phyloP scores from a whole-genome alignment of 2,113 vertebrate species.

The Symphodus melops region DNA sequence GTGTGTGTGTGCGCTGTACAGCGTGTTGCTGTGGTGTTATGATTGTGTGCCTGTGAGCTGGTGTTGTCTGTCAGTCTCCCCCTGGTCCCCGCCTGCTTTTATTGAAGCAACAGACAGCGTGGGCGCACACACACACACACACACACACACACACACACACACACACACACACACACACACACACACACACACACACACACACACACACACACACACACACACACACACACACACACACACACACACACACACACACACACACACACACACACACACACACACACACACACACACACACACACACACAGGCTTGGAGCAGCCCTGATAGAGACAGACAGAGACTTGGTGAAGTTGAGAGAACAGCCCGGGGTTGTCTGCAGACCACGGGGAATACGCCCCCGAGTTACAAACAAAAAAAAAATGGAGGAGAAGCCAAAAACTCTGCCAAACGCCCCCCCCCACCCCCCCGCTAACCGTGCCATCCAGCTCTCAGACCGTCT shows the following conservation, averaged over 20 bases:
- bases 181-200: conserved; percentile 30
- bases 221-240: conserved; percentile 37
- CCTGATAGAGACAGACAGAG: conserved; percentile 72
- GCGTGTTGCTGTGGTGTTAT: conserved; percentile 59
- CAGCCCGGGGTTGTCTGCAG: conserved; percentile 78
- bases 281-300: conserved; percentile 32
- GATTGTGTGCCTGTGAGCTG: conserved; percentile 71
- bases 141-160: conserved; percentile 33
- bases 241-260: conserved; percentile 19
- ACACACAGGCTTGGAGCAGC: conserved; percentile 59
- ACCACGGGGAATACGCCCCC: conserved; percentile 78
- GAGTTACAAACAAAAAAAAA: conserved; percentile 66
- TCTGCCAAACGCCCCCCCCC: conserved; percentile 21
- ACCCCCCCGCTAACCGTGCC: conserved; percentile 23
- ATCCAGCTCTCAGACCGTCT: conserved; percentile 33
- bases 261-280: conserved; percentile 11
- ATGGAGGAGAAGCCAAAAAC: conserved; percentile 55
- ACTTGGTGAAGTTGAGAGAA: conserved; percentile 79
- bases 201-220: conserved; percentile 36
- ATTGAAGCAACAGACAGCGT: conserved; percentile 77
- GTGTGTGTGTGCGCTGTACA: conserved; percentile 21
- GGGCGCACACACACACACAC: conserved; percentile 49
- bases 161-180: conserved; percentile 29
- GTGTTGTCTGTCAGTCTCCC: conserved; percentile 75
- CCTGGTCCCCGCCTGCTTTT: conserved; percentile 73